Percentiles rank a stretch among this genome's conserved stretches.
phyloP scores from a whole-genome alignment of 2,888 invertebrate genomes.

The Lumbricus terrestris region DNA sequence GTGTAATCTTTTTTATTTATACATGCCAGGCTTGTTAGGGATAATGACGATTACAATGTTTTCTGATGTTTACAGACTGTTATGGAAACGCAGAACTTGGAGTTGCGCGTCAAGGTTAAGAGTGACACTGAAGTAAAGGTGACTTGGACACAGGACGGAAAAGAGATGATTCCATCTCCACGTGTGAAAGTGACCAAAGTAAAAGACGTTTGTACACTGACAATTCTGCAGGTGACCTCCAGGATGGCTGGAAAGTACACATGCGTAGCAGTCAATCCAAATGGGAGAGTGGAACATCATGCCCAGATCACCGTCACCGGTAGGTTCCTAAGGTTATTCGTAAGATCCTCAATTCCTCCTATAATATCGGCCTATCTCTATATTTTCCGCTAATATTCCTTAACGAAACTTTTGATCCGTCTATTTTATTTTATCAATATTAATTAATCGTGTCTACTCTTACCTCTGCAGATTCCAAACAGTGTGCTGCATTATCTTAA shows the following conservation, averaged over 20 bases:
- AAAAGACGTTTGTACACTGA: constrained; percentile 47
- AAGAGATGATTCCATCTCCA: constrained; percentile 66
- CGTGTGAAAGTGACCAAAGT: constrained; percentile 84
- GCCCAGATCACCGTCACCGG: constrained; percentile 78
- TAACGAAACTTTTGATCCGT: not conserved
- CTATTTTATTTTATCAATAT: not conserved
- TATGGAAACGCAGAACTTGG: constrained; percentile 26
- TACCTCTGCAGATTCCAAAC: not conserved
- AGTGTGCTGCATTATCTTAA: not conserved
- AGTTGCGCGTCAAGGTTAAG: constrained; percentile 64
- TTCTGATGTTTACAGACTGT: constrained; percentile 33
- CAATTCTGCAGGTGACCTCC: constrained; percentile 39
- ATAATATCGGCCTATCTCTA: not conserved
- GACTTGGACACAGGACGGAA: constrained; percentile 65
- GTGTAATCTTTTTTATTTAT: not conserved
- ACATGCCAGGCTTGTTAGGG: not conserved
- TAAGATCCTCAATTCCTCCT: not conserved
- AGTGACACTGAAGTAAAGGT: constrained; percentile 67
- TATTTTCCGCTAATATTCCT: not conserved
- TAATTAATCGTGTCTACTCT: not conserved
- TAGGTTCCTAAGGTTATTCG: constrained; percentile 59
- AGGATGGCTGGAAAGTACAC: constrained; percentile 51
- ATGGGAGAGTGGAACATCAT: constrained; percentile 26
- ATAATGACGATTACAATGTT: not conserved
- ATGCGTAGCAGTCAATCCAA: constrained; percentile 28